A percentile compares a stretch with the other conserved stretches of the same genome.
These are phyloP conservation scores for Hycleus cichorii DNA, from an alignment of 1,140 invertebrate species.

Conservation along the genomic window DNA sequence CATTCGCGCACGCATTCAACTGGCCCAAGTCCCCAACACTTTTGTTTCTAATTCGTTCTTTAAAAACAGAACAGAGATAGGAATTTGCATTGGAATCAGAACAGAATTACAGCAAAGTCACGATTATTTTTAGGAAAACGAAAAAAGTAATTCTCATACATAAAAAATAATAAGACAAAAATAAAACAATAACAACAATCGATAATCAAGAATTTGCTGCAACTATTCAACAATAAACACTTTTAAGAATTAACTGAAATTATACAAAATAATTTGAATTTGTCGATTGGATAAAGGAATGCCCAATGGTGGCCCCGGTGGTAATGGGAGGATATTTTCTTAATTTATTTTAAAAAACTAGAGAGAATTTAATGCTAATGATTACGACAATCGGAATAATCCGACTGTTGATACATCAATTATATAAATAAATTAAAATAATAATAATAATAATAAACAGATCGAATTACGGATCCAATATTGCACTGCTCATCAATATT, in stretches of 20 bases:
- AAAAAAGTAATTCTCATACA: constrained; percentile 15
- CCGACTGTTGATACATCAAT: not conserved
- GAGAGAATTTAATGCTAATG: constrained; percentile 5
- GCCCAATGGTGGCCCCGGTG: constrained; percentile 18
- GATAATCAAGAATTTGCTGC: constrained; percentile 5
- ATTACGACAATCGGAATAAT: constrained; percentile 4
- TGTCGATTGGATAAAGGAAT: constrained; percentile 20
- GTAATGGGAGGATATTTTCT: not conserved
- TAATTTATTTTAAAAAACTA: not conserved
- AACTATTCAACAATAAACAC: constrained; percentile 1
- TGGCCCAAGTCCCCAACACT: constrained; percentile 26
- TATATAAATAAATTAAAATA: constrained; percentile 17
- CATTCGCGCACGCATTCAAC: constrained; percentile 20
- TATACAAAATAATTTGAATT: constrained; percentile 21
- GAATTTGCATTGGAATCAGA: no score
- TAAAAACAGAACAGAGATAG: no score
- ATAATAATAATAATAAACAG: constrained; percentile 16
- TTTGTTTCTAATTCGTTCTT: not conserved
- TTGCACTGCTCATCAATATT: constrained; percentile 25
- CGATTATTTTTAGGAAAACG: no score
- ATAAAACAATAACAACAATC: constrained; percentile 13
- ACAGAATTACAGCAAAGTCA: no score
- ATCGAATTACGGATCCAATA: constrained; percentile 11
- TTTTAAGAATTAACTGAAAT: constrained; percentile 2
- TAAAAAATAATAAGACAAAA: constrained; percentile 9